Conservation (phyloP, 2,113 vertebrate species). For the Ascaphus truei region DNA sequence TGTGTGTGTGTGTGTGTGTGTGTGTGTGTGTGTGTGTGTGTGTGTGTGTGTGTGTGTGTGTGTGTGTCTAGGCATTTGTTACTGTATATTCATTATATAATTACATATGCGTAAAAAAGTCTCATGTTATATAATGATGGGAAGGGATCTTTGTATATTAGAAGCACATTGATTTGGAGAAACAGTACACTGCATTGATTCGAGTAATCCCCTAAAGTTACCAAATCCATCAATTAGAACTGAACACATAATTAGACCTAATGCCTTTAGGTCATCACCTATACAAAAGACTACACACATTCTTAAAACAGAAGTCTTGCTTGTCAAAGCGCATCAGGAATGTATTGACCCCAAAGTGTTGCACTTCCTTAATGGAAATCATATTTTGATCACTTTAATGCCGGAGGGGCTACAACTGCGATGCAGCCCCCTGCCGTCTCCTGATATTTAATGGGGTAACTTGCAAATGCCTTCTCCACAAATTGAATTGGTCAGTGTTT, state of each 20-base stretch:
- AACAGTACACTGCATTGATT: constrained; percentile 17
- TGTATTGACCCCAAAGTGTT: background rate
- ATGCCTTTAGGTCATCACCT: constrained; percentile 1
- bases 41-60: no score
- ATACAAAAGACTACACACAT: constrained; percentile 11
- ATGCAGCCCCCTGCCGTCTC: no score
- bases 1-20: no score
- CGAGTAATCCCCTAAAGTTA: constrained; percentile 14
- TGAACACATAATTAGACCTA: constrained; percentile 31
- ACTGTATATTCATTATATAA: no score
- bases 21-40: no score
- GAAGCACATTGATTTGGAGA: constrained; percentile 10
- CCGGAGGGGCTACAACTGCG: no score
- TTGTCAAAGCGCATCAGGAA: background rate
- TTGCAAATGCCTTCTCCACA: no score
- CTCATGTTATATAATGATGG: background rate
- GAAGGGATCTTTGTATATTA: constrained; percentile 2
- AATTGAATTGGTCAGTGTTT: no score
- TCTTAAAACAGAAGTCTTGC: background rate
- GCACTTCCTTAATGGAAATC: no score
- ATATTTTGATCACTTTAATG: no score
- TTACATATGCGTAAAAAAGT: background rate
- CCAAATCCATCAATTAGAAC: constrained; percentile 27
- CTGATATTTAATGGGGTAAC: no score
- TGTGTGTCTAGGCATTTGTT: no score